These are phyloP conservation scores for Volucella zonaria DNA, from an alignment of 2,888 invertebrate genomes.

Conservation along the genomic window DNA sequence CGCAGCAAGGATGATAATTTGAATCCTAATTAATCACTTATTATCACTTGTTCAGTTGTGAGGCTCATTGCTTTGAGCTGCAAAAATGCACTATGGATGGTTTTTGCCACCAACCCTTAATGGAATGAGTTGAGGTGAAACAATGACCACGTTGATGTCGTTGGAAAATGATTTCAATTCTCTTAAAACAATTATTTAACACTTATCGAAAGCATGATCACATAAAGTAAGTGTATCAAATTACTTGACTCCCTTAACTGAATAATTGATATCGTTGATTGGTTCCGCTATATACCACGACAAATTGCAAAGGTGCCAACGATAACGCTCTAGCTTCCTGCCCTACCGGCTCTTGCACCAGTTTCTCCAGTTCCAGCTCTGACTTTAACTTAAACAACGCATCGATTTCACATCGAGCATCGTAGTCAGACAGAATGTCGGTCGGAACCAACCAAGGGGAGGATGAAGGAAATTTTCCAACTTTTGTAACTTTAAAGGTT, in stretches of 20 bases:
- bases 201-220: slow-evolving; percentile 54
- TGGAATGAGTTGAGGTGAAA: slow-evolving; percentile 4
- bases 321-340: background rate
- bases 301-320: slow-evolving; percentile 28
- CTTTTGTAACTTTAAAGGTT: slow-evolving; percentile 64
- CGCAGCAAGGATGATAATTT: slow-evolving; percentile 60
- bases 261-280: slow-evolving; percentile 71
- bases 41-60: slow-evolving; percentile 15
- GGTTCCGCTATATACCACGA: slow-evolving; percentile 56
- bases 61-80: slow-evolving; percentile 24
- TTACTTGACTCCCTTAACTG: slow-evolving; percentile 68
- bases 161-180: background rate
- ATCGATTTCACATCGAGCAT: background rate
- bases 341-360: background rate
- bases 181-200: slow-evolving; percentile 28
- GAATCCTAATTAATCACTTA: slow-evolving; percentile 65
- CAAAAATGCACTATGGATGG: slow-evolving; percentile 43
- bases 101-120: background rate
- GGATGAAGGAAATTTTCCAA: slow-evolving; percentile 38
- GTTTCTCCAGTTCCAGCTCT: background rate
- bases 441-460: background rate
- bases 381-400: background rate
- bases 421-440: background rate
- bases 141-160: slow-evolving; percentile 37
- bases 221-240: slow-evolving; percentile 59